Percentiles rank a stretch among this genome's conserved stretches.
Conservation (phyloP, 2,797 vertebrate genomes). For the Thalassophryne amazonica region DNA sequence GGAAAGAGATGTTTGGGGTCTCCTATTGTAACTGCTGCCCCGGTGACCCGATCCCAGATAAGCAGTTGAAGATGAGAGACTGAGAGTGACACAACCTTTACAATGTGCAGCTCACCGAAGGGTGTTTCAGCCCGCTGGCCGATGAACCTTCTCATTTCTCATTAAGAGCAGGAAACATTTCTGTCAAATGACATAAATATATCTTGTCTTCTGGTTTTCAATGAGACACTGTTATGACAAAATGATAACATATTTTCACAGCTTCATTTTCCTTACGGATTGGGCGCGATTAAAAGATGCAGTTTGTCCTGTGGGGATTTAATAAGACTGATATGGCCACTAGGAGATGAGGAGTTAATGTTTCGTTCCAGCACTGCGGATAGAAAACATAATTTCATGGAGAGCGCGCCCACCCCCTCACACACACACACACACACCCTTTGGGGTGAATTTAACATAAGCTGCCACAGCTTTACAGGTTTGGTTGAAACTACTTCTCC, state of each 20-base stretch:
- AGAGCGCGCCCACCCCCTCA: constrained; percentile 51
- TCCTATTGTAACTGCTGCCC: too few species aligned
- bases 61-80: too few species aligned
- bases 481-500: constrained; percentile 33
- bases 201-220: constrained; percentile 7
- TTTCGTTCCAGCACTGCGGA: constrained; percentile 38
- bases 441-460: constrained; percentile 68
- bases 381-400: constrained; percentile 53
- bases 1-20: too few species aligned
- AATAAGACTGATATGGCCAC: constrained; percentile 61
- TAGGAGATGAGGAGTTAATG: constrained; percentile 60
- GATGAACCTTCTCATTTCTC: not conserved
- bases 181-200: not conserved
- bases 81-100: too few species aligned
- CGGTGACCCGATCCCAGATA: too few species aligned
- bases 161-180: not conserved
- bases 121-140: too few species aligned
- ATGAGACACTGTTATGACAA: constrained; percentile 4
- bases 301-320: constrained; percentile 66
- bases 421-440: too few species aligned
- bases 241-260: constrained; percentile 36
- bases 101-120: too few species aligned
- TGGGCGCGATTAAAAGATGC: constrained; percentile 57
- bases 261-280: constrained; percentile 34
- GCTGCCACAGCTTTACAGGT: constrained; percentile 44